These are phyloP conservation scores for Apostichopus californicus DNA, from an alignment of 35 echinoderm and acorn worm genomes.

Conservation along the genomic window DNA sequence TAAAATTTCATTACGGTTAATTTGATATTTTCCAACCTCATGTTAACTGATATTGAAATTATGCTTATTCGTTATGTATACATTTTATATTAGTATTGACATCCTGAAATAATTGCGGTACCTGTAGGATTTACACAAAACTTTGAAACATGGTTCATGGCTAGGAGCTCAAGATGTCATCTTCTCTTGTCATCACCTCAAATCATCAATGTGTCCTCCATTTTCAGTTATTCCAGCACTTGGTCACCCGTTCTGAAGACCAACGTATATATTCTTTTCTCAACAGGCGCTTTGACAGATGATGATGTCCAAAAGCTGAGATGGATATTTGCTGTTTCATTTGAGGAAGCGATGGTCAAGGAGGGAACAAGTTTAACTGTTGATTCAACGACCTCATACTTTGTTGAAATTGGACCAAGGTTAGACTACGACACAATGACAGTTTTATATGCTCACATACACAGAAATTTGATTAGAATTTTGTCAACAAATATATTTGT, in stretches of 20 bases:
- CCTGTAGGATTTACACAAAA: too few relatives aligned
- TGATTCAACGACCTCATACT: constrained; percentile 11
- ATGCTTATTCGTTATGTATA: too few relatives aligned
- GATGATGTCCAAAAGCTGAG: constrained; percentile 80
- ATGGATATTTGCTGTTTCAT: constrained; percentile 88
- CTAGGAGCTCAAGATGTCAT: too few relatives aligned
- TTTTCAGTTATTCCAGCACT: background rate
- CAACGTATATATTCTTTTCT: background rate
- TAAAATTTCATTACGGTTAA: too few relatives aligned
- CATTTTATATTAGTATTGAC: too few relatives aligned
- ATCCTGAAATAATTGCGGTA: too few relatives aligned
- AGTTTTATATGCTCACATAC: too few relatives aligned
- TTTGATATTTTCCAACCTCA: too few relatives aligned
- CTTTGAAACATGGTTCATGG: too few relatives aligned
- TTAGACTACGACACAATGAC: background rate
- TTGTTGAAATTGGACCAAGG: constrained; percentile 94
- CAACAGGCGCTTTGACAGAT: constrained; percentile 26
- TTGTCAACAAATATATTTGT: too few relatives aligned
- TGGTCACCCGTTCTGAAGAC: background rate
- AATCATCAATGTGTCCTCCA: background rate
- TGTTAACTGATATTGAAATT: too few relatives aligned
- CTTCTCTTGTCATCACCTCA: background rate
- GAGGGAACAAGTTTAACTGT: constrained; percentile 43
- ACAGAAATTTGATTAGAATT: too few relatives aligned
- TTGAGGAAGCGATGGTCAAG: constrained; percentile 63